These are phyloP conservation scores for Mormyrus lacerda DNA, from an alignment of 2,113 vertebrate genomes.

Conservation along the genomic window DNA sequence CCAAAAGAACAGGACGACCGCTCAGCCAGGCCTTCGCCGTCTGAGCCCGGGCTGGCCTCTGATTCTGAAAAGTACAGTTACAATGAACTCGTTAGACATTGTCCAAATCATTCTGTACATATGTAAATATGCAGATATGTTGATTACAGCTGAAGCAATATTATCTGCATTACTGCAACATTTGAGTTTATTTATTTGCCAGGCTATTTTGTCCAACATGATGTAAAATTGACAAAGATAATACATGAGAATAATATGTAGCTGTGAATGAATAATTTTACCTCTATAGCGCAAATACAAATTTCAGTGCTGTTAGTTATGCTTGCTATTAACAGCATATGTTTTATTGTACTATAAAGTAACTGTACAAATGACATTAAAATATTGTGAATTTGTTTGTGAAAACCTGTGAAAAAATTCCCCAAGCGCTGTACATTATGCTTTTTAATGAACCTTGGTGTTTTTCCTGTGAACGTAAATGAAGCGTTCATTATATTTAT, in stretches of 20 bases:
- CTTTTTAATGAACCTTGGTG: not conserved
- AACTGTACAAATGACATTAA: not conserved
- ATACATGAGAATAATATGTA: not conserved
- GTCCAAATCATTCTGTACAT: not conserved
- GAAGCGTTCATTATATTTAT: not conserved
- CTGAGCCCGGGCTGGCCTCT: constrained; percentile 88
- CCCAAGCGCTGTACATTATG: not conserved
- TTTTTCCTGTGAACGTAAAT: not conserved
- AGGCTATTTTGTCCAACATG: not conserved
- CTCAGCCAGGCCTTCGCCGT: constrained; percentile 83
- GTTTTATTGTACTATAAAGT: not conserved
- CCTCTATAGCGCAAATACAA: not conserved
- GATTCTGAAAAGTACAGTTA: constrained; percentile 67
- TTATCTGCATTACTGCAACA: not conserved
- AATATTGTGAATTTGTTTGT: not conserved
- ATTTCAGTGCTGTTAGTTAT: not conserved
- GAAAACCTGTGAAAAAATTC: not conserved
- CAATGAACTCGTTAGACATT: not conserved
- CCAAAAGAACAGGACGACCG: constrained; percentile 88
- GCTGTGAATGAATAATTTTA: not conserved
- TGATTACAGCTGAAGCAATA: not conserved
- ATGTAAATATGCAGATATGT: not conserved
- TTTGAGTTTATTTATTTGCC: not conserved
- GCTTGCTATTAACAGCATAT: not conserved
- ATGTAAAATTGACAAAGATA: not conserved